phyloP scores from a whole-genome alignment of 2,113 vertebrate species.

The Caranx ignobilis region DNA sequence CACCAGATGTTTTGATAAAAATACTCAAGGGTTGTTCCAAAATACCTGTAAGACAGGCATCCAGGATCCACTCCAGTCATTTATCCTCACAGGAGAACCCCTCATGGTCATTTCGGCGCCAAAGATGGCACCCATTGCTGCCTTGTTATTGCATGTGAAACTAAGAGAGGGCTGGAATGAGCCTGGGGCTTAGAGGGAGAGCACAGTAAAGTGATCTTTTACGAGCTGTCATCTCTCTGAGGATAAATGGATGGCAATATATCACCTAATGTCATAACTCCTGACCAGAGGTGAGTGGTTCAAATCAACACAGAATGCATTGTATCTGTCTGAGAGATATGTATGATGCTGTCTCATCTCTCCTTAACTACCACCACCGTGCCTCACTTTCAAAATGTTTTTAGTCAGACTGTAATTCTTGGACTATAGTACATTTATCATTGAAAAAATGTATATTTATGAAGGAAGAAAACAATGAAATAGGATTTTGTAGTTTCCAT shows the following conservation, averaged over 20 bases:
- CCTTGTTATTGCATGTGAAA: constrained; percentile 35
- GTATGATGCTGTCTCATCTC: background rate
- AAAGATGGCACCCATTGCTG: constrained; percentile 23
- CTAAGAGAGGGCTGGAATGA: constrained; percentile 42
- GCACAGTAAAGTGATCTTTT: constrained; percentile 38
- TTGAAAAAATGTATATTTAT: background rate
- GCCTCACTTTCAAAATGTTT: background rate
- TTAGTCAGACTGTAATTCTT: too few species aligned
- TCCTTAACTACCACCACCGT: background rate
- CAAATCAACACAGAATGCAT: background rate
- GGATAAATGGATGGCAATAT: constrained; percentile 30
- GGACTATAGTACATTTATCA: background rate
- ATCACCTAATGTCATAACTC: constrained; percentile 27
- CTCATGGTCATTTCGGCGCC: constrained; percentile 6
- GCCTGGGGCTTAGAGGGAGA: constrained; percentile 44
- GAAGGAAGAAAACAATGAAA: too few species aligned
- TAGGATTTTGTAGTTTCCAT: background rate
- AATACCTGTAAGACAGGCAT: background rate
- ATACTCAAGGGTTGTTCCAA: constrained; percentile 6
- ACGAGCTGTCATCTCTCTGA: constrained; percentile 28
- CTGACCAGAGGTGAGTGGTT: constrained; percentile 7
- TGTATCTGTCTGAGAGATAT: background rate
- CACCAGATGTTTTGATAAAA: constrained; percentile 46
- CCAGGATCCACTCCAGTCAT: constrained; percentile 17
- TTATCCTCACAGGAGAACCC: constrained; percentile 8